Evolutionary conservation across 2,797 vertebrate species (phyloP).

Genomic region (Poeciliopsis infans): DNA sequence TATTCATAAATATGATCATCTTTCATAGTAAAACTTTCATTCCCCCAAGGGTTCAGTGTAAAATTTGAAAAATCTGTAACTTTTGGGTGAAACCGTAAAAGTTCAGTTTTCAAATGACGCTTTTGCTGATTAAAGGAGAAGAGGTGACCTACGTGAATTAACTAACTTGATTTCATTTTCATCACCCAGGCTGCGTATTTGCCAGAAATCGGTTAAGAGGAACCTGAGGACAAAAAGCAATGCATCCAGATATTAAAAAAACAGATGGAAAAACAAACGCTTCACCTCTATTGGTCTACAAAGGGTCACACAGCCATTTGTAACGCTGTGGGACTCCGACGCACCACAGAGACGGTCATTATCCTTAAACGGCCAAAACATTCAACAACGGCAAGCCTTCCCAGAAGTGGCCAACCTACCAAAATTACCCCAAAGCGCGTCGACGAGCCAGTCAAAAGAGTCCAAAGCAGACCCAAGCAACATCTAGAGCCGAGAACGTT

Average conservation of each 20-base stretch:
- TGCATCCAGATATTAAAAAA: neutral
- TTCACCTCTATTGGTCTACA: neutral
- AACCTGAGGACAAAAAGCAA: neutral
- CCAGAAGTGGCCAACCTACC: neutral
- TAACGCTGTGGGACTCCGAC: neutral
- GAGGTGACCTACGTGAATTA: neutral
- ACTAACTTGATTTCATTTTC: neutral
- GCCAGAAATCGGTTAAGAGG: neutral
- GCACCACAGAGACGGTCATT: neutral
- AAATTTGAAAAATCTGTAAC: neutral
- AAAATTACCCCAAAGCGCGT: neutral
- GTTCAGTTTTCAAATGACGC: neutral
- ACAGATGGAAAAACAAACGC: neutral
- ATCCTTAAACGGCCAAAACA: neutral
- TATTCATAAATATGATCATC: neutral
- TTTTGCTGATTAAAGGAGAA: neutral
- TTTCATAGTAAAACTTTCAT: neutral
- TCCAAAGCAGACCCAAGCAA: neutral
- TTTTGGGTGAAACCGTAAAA: neutral
- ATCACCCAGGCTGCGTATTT: neutral
- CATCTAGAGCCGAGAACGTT: neutral
- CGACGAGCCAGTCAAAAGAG: neutral
- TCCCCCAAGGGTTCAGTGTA: neutral
- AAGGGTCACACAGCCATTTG: neutral
- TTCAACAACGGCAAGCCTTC: too few species aligned